phyloP scores from a whole-genome alignment of 1,140 invertebrate species.

The Eurosta solidaginis region DNA sequence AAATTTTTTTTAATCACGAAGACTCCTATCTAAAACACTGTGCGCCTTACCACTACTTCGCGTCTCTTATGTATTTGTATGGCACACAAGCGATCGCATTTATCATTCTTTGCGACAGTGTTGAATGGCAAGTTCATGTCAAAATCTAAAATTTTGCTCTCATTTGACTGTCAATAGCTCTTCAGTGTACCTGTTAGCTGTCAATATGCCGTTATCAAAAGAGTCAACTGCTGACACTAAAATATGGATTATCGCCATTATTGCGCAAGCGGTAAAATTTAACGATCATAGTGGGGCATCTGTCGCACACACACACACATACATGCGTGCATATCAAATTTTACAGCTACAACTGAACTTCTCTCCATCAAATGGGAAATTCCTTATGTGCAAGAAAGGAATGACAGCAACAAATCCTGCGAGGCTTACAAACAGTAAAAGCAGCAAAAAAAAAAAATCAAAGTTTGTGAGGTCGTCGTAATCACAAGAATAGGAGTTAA shows the following conservation, averaged over 20 bases:
- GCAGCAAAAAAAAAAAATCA: neutral
- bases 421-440: neutral
- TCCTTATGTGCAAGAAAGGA: neutral
- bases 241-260: constrained; percentile 5
- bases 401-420: neutral
- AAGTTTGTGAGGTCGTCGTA: too few species aligned
- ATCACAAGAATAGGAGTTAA: too few species aligned
- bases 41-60: neutral
- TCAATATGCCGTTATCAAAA: neutral
- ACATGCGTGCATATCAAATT: neutral
- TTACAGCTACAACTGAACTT: neutral
- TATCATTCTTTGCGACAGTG: neutral
- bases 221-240: constrained; percentile 12
- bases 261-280: neutral
- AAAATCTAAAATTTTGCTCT: neutral
- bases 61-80: neutral
- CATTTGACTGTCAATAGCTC: neutral
- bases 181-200: neutral
- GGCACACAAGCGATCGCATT: neutral
- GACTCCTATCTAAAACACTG: neutral
- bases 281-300: neutral
- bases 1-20: too few species aligned
- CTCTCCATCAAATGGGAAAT: neutral
- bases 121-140: neutral
- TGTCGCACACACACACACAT: too few species aligned